These are phyloP conservation scores for Lucilia sericata DNA, from an alignment of 1,140 invertebrate species.

Conservation along the genomic window DNA sequence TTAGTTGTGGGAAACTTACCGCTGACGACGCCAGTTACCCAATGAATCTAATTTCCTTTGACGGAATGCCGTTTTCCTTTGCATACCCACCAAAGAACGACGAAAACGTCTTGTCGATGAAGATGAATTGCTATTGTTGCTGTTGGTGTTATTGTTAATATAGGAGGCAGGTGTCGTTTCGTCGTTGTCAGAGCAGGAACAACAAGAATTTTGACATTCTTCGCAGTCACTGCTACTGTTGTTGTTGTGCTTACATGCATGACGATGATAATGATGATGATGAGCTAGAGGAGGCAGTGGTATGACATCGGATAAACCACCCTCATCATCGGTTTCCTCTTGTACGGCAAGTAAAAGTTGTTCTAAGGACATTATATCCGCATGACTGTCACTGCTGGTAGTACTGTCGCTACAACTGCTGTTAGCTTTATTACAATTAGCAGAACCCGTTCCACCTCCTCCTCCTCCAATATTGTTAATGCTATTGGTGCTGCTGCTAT, in stretches of 20 bases:
- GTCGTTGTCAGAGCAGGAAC: background rate
- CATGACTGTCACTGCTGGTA: slow-evolving; percentile 37
- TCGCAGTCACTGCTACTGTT: background rate
- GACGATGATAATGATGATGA: slow-evolving; percentile 49
- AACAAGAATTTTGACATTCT: slow-evolving; percentile 21
- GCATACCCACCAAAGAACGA: slow-evolving; percentile 64
- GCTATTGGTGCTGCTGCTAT: slow-evolving; percentile 10
- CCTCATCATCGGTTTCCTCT: slow-evolving; percentile 63
- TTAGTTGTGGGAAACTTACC: slow-evolving; percentile 51
- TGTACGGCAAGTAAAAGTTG: slow-evolving; percentile 60
- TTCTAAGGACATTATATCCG: slow-evolving; percentile 55
- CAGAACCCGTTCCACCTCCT: background rate
- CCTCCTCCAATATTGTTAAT: background rate
- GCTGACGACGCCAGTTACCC: slow-evolving; percentile 60
- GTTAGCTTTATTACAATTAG: background rate
- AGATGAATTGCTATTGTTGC: background rate
- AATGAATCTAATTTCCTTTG: slow-evolving; percentile 64
- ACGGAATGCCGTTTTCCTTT: slow-evolving; percentile 62
- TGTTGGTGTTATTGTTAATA: background rate
- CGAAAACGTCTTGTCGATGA: slow-evolving; percentile 58
- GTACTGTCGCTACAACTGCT: background rate
- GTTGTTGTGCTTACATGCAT: slow-evolving; percentile 13
- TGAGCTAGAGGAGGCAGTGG: slow-evolving; percentile 9
- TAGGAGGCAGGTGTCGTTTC: background rate
- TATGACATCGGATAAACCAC: slow-evolving; percentile 47